Base-by-base conservation (phyloP, 2,888 invertebrate species). In the Eupithecia insigniata region DNA sequence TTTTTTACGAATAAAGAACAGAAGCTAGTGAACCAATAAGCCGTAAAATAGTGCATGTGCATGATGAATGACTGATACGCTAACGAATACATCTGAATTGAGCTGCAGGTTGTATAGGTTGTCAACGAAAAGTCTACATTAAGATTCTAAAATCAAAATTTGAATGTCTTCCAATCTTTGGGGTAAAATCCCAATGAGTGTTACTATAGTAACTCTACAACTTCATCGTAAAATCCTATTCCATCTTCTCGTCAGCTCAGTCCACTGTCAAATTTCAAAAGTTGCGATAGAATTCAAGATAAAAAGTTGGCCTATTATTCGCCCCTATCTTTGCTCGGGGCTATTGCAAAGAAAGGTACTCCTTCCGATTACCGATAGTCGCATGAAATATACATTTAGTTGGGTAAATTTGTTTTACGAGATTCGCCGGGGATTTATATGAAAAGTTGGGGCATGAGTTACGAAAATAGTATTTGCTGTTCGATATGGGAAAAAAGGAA, bases 341-440 rank as follows among this genome's bases (percentile, higher is more conserved):
- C 64, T 34, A 64, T 62, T 64, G 64, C 64, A 64, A 64, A 77
- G 77, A 77, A 78, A 76, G 64, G 64, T 34, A 64, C 58, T 58
- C 36, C 64, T 64, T 36, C 71, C 71, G 75, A 77, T 77, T 75
- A 83, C 83, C 84, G 85, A 84, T 84, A 86, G 85, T 86, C 80
- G 30, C 88, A 90, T 91, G 91, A 92, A 90, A 90, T 92, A 92
- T 92, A 91, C 90, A 89, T 89, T 88, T 89, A 89, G 89, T 90
- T 90, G 86, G 86, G 85, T 85, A 89, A 87, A 87, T 77, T 76
- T 74, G 76, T 77, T 76, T 72, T 72, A 75, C 60, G 67, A 32
- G 55, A 70, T 73, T 67, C 39, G 69, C 51, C 43, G 12, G 39
- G 67, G 72, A 62, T 69, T 69, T 67, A 69, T 72, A 66, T 39